Evolutionary conservation across 2,888 invertebrate genomes (phyloP).

Genomic region (Tanypteryx hageni): DNA sequence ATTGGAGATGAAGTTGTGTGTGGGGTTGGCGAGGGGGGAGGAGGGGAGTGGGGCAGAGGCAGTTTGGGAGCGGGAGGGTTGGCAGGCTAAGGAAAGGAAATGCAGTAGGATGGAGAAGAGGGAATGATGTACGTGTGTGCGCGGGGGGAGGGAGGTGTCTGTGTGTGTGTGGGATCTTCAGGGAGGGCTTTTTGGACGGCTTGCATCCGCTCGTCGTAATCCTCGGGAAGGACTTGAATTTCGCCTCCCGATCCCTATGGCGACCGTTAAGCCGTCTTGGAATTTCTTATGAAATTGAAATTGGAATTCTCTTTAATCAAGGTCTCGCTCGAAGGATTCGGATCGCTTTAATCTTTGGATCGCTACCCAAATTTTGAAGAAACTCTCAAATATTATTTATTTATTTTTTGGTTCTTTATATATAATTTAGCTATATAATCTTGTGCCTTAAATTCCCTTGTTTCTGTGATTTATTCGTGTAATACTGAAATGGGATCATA

Average conservation of each 20-base stretch:
- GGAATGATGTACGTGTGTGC: not conserved
- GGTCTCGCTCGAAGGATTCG: not conserved
- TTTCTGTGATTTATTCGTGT: too few relatives aligned
- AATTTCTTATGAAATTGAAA: constrained; percentile 61
- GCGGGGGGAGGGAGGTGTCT: not conserved
- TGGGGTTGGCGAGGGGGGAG: not conserved
- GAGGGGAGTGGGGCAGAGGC: not conserved
- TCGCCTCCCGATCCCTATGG: constrained; percentile 16
- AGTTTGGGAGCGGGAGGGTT: not conserved
- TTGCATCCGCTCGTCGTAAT: not conserved
- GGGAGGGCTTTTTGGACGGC: not conserved
- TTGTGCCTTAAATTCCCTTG: too few relatives aligned
- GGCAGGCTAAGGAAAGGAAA: not conserved
- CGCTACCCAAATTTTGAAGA: not conserved
- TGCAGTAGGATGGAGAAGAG: not conserved
- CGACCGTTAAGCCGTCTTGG: constrained; percentile 32
- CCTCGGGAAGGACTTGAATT: constrained; percentile 27
- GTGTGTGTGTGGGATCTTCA: too few relatives aligned
- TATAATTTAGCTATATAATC: too few relatives aligned
- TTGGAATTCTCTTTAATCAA: not conserved
- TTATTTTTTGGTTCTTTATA: too few relatives aligned
- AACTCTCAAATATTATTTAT: not conserved
- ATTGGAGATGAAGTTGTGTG: not conserved
- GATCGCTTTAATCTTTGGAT: not conserved
- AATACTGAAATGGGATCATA: too few relatives aligned